These are phyloP conservation scores for Scrobipalpa costella DNA, from an alignment of 2,888 invertebrate genomes.

Conservation along the genomic window DNA sequence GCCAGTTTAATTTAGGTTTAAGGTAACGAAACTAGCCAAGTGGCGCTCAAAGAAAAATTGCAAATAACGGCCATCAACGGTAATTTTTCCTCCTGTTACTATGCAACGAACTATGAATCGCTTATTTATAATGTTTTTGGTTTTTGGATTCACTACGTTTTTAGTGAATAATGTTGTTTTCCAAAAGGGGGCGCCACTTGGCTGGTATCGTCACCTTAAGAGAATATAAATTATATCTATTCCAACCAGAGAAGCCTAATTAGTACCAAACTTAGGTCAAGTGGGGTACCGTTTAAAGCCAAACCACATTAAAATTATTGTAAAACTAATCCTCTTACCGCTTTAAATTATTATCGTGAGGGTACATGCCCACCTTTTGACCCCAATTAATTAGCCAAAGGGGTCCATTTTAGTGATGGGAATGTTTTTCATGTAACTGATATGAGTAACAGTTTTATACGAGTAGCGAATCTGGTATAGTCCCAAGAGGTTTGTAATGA, in stretches of 20 bases:
- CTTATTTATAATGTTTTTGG: too few relatives aligned
- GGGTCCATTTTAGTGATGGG: conserved; percentile 39
- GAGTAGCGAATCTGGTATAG: too few relatives aligned
- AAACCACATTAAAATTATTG: conserved; percentile 58
- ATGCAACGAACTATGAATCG: too few relatives aligned
- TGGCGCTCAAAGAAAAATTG: too few relatives aligned
- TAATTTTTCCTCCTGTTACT: too few relatives aligned
- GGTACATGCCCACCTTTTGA: conserved; percentile 49
- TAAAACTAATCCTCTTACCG: conserved; percentile 53
- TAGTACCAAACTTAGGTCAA: conserved; percentile 6
- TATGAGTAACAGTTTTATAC: not conserved
- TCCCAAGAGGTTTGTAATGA: too few relatives aligned
- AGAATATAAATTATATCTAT: not conserved
- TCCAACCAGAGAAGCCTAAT: not conserved
- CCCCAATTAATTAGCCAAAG: conserved; percentile 70
- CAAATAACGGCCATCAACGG: too few relatives aligned
- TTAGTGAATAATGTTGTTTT: too few relatives aligned
- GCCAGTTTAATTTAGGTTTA: not conserved
- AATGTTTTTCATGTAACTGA: not conserved
- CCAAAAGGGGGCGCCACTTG: too few relatives aligned
- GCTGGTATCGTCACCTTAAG: too few relatives aligned
- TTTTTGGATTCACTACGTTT: too few relatives aligned
- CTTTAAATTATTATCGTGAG: conserved; percentile 51
- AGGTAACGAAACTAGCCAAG: too few relatives aligned
- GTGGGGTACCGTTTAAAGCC: conserved; percentile 19